phyloP scores from a whole-genome alignment of 2,888 invertebrate genomes.

The Lithophane semibrunnea region DNA sequence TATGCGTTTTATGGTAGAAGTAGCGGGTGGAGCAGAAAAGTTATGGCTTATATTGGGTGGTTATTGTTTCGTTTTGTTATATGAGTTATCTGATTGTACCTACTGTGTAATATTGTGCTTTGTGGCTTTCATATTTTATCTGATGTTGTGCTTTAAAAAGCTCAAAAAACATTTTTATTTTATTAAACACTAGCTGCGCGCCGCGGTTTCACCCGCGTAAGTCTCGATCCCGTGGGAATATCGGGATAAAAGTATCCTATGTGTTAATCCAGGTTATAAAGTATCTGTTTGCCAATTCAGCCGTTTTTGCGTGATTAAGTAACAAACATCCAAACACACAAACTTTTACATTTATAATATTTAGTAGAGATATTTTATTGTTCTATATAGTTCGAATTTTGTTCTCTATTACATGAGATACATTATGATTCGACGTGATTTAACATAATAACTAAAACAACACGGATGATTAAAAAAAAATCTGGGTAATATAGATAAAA shows the following conservation, averaged over 20 bases:
- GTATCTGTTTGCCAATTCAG: too few species aligned
- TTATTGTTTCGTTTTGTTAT: slow-evolving; percentile 34
- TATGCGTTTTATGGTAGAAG: slow-evolving; percentile 29
- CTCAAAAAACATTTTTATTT: too few species aligned
- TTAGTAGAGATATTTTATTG: neutral
- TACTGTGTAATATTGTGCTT: neutral
- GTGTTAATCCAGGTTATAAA: too few species aligned
- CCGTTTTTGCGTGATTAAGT: too few species aligned
- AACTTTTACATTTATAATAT: too few species aligned
- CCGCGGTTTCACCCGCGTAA: too few species aligned
- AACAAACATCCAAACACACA: too few species aligned
- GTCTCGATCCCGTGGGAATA: too few species aligned
- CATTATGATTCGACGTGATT: neutral
- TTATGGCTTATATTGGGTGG: slow-evolving; percentile 20
- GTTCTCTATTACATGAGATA: too few species aligned
- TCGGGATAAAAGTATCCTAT: too few species aligned
- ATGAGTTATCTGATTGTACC: neutral
- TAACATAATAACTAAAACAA: neutral
- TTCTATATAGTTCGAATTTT: neutral
- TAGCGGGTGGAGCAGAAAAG: slow-evolving; percentile 3
- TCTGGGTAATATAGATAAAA: neutral
- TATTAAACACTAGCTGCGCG: too few species aligned
- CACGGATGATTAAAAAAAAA: neutral
- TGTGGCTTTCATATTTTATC: neutral
- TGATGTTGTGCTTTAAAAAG: too few species aligned